Percentiles rank a stretch among this genome's conserved stretches.
Conservation (phyloP, 2,888 invertebrate species). For the Polia nebulosa region DNA sequence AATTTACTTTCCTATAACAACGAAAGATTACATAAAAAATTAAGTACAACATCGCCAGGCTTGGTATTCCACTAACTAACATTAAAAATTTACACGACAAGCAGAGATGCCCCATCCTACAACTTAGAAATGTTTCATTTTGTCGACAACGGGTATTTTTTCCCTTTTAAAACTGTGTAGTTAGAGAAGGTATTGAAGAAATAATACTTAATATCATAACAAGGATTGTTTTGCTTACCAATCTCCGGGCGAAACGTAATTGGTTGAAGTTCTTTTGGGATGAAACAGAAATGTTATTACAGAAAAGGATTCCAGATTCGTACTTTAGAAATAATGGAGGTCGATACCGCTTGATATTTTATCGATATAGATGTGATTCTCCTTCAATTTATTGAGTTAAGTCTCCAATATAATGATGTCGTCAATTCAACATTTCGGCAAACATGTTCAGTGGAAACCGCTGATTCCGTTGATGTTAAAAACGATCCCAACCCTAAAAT, state of each 20-base stretch:
- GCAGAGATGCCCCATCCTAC: slow-evolving; percentile 68
- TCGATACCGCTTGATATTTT: slow-evolving; percentile 24
- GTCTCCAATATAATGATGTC: slow-evolving; percentile 6
- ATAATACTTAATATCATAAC: slow-evolving; percentile 65
- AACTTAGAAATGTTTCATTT: slow-evolving; percentile 69
- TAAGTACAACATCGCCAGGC: slow-evolving; percentile 71
- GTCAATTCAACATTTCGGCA: neutral
- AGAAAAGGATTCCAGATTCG: slow-evolving; percentile 55
- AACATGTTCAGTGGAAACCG: neutral
- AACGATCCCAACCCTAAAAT: slow-evolving; percentile 50
- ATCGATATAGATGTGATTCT: slow-evolving; percentile 29
- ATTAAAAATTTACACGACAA: slow-evolving; percentile 77
- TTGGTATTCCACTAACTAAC: slow-evolving; percentile 74
- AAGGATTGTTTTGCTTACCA: slow-evolving; percentile 61
- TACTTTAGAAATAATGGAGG: slow-evolving; percentile 49
- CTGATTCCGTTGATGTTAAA: slow-evolving; percentile 15
- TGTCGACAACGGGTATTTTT: slow-evolving; percentile 57
- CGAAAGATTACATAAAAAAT: slow-evolving; percentile 75
- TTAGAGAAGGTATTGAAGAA: slow-evolving; percentile 38
- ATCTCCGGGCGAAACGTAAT: slow-evolving; percentile 57
- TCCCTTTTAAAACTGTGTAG: slow-evolving; percentile 38
- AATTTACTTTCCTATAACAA: slow-evolving; percentile 66
- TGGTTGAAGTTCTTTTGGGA: slow-evolving; percentile 54
- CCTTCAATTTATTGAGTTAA: slow-evolving; percentile 7
- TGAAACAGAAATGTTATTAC: slow-evolving; percentile 58